Evolutionary conservation across 2,113 vertebrate genomes (phyloP).

Genomic region (Rhinoderma darwinii): DNA sequence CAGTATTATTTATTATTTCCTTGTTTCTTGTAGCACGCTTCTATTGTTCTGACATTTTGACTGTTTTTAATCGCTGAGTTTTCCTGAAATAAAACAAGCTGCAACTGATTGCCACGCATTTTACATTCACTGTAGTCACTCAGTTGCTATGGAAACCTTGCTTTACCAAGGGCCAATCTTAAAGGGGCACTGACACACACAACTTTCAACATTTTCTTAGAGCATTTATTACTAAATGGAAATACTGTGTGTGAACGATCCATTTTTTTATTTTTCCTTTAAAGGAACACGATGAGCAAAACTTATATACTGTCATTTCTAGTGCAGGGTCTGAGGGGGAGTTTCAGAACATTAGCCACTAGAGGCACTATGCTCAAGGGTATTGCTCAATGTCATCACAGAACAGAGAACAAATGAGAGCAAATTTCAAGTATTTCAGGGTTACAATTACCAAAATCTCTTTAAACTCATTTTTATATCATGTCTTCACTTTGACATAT

Average conservation of each 20-base stretch:
- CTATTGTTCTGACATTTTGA: conserved; percentile 39
- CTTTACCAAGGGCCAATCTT: conserved; percentile 17
- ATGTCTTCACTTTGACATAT: no score
- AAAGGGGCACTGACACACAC: conserved; percentile 1
- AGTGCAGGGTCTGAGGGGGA: no score
- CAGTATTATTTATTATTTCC: conserved; percentile 11
- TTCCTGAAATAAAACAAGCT: conserved; percentile 34
- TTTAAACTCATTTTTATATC: no score
- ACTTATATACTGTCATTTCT: no score
- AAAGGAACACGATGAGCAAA: not conserved
- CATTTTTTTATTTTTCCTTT: not conserved
- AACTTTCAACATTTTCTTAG: not conserved
- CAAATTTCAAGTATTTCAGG: no score
- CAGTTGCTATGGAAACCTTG: conserved; percentile 54
- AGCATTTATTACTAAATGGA: not conserved
- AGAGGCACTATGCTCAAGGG: no score
- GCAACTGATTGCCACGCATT: conserved; percentile 38
- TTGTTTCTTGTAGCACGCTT: not conserved
- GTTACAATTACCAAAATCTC: no score
- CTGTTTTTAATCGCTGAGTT: conserved; percentile 44
- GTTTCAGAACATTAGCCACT: no score
- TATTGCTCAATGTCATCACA: no score
- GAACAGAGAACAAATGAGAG: no score
- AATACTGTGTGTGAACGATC: not conserved
- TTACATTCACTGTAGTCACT: conserved; percentile 34